phyloP scores from a whole-genome alignment of 2,797 vertebrate genomes.

The Sebastes wilsoni region DNA sequence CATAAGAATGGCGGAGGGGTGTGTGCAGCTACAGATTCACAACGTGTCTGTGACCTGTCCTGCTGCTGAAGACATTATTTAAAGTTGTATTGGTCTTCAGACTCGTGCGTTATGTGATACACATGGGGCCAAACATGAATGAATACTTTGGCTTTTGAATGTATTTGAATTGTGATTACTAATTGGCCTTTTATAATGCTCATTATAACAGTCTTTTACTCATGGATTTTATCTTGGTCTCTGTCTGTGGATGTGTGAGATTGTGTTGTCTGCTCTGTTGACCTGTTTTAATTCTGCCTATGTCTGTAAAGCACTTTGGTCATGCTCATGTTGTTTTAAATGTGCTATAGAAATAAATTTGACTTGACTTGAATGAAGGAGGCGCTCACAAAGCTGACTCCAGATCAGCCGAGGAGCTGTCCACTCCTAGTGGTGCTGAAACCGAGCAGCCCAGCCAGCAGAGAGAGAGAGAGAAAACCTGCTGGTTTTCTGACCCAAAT shows the following conservation, averaged over 20 bases:
- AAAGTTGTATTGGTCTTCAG: constrained; percentile 30
- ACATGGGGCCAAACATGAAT: constrained; percentile 54
- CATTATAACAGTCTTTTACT: too few species aligned
- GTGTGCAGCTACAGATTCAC: not conserved
- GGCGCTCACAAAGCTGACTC: constrained; percentile 25
- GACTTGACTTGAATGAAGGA: not conserved
- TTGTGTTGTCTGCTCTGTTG: too few species aligned
- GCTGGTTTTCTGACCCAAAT: constrained; percentile 9
- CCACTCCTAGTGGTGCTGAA: constrained; percentile 68
- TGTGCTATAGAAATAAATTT: too few species aligned
- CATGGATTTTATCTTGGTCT: too few species aligned
- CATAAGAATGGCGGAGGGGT: not conserved
- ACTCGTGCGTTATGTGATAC: constrained; percentile 45
- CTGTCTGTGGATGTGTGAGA: too few species aligned
- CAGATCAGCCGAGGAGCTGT: constrained; percentile 61
- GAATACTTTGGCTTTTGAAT: too few species aligned
- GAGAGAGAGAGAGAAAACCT: not conserved
- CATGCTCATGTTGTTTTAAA: too few species aligned
- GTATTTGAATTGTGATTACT: too few species aligned
- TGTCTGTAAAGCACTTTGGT: too few species aligned
- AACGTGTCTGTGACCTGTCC: constrained; percentile 12
- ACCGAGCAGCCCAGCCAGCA: not conserved
- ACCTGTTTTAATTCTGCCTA: too few species aligned
- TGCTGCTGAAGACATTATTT: constrained; percentile 22
- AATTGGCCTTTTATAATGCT: too few species aligned